phyloP scores from a whole-genome alignment of 2,113 vertebrate genomes.

The Antennarius striatus region DNA sequence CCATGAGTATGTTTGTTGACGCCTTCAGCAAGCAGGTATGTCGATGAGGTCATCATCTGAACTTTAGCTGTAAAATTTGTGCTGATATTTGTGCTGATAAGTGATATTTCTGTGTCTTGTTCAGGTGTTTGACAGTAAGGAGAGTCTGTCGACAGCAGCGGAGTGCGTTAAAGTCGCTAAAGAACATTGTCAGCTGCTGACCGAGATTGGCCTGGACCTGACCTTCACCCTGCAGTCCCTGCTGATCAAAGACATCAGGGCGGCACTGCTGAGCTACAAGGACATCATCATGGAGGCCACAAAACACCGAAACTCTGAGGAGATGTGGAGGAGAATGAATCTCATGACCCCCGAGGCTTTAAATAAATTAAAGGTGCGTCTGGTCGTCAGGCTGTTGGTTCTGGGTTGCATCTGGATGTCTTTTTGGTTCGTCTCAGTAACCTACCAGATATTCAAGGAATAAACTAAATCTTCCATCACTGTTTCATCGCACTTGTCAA shows the following conservation, averaged over 20 bases:
- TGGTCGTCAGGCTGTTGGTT: constrained; percentile 26
- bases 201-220: constrained; percentile 93
- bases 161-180: constrained; percentile 97
- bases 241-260: constrained; percentile 92
- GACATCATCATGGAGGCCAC: constrained; percentile 98
- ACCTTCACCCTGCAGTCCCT: constrained; percentile 95
- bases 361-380: constrained; percentile 89
- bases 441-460: not conserved
- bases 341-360: constrained; percentile 96
- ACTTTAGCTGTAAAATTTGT: not conserved
- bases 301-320: constrained; percentile 97
- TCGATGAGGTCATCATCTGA: not conserved
- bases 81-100: too few species aligned
- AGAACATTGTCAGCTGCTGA: constrained; percentile 94
- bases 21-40: constrained; percentile 95
- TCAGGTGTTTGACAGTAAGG: constrained; percentile 95
- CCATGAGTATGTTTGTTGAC: constrained; percentile 94
- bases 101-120: not conserved
- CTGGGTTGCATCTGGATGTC: not conserved
- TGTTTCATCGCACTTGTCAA: too few species aligned
- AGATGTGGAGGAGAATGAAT: constrained; percentile 99
- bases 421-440: not conserved
- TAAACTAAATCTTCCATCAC: too few species aligned
- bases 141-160: constrained; percentile 93
- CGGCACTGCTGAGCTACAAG: constrained; percentile 92